Conservation (phyloP, 2,797 vertebrate genomes). For the Onychomys leucogaster region DNA sequence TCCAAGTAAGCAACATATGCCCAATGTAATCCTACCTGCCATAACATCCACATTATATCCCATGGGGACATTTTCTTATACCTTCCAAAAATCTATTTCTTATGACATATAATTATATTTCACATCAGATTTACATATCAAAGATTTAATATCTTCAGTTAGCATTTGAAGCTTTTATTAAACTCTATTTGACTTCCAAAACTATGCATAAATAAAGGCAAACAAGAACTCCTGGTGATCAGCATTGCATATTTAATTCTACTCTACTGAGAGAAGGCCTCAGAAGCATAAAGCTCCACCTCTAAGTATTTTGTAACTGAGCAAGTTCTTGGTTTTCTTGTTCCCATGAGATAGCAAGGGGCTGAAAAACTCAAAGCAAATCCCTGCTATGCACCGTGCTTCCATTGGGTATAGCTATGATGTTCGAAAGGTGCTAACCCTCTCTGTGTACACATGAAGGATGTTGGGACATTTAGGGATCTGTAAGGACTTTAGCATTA, state of each 20-base stretch:
- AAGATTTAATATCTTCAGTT: not conserved
- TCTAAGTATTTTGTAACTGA: not conserved
- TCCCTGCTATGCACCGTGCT: constrained; percentile 85
- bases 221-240: constrained; percentile 30
- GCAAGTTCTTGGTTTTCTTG: constrained; percentile 50
- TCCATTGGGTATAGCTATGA: constrained; percentile 88
- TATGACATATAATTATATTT: not conserved
- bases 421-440: constrained; percentile 82
- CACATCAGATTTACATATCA: not conserved
- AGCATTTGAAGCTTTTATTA: constrained; percentile 47
- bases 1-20: not conserved
- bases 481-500: constrained; percentile 20
- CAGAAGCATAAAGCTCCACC: constrained; percentile 26
- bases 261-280: not conserved
- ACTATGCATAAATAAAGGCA: constrained; percentile 45
- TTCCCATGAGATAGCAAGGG: constrained; percentile 15
- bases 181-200: constrained; percentile 41
- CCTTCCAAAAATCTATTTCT: constrained; percentile 14
- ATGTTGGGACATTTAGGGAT: constrained; percentile 61
- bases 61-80: not conserved
- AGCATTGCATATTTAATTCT: constrained; percentile 7
- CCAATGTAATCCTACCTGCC: not conserved
- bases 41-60: not conserved
- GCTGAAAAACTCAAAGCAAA: constrained; percentile 28
- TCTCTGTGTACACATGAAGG: constrained; percentile 62